Conservation (phyloP, 2,888 invertebrate species). For the Vesta saturnalis region DNA sequence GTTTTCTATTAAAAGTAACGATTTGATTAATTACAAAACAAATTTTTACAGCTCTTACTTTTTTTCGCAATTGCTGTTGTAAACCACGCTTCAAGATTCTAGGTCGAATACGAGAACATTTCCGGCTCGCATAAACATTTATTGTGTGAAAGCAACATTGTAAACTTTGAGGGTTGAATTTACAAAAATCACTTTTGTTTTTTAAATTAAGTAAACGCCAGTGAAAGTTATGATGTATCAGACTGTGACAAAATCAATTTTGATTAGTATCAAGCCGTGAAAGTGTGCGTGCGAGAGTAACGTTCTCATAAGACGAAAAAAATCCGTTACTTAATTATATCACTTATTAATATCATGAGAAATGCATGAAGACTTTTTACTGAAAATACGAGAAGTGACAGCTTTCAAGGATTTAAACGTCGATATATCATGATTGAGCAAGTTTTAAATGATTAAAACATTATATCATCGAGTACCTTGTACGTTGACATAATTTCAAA, state of each 20-base stretch:
- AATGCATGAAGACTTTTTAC: background rate
- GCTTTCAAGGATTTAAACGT: background rate
- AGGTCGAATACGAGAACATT: background rate
- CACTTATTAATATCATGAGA: background rate
- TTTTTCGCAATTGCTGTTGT: background rate
- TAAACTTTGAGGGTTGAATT: too few species aligned
- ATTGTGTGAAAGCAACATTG: too few species aligned
- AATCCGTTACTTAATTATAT: conserved; percentile 25
- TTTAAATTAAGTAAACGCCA: conserved; percentile 19
- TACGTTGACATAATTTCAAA: background rate
- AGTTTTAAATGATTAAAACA: background rate
- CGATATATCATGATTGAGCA: background rate
- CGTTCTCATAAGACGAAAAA: background rate
- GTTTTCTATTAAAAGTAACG: conserved; percentile 27
- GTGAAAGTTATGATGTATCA: conserved; percentile 42
- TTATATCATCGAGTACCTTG: background rate
- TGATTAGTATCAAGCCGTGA: background rate
- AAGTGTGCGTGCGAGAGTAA: background rate
- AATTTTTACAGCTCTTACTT: too few species aligned
- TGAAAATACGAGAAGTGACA: background rate
- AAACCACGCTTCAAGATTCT: too few species aligned
- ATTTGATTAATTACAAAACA: too few species aligned
- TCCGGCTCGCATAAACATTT: too few species aligned
- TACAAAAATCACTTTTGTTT: too few species aligned
- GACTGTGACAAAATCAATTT: conserved; percentile 20